Evolutionary conservation across 1,140 invertebrate species (phyloP).

Genomic region (Microvelia longipes): DNA sequence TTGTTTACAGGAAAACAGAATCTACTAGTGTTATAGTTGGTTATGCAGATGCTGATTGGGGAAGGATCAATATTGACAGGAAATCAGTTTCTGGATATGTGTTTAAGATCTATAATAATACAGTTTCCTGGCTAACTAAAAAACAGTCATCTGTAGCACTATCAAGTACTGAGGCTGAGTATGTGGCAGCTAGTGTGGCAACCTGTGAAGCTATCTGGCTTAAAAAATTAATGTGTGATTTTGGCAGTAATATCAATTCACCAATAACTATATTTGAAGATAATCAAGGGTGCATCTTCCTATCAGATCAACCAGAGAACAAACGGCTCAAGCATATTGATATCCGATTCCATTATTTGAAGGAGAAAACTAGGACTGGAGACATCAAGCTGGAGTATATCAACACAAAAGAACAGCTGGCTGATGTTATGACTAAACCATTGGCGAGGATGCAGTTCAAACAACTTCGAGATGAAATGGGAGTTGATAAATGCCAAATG

Average conservation of each 20-base stretch:
- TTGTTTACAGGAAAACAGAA: neutral
- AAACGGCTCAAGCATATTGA: neutral
- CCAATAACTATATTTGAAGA: neutral
- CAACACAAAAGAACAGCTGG: neutral
- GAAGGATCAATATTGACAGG: neutral
- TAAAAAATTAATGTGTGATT: neutral
- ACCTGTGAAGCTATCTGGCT: neutral
- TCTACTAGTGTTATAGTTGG: neutral
- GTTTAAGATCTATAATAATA: neutral
- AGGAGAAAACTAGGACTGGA: neutral
- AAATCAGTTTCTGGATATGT: neutral
- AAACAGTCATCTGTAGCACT: neutral
- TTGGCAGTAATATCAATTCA: neutral
- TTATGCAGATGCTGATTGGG: neutral
- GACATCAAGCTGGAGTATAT: neutral
- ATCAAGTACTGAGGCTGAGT: neutral
- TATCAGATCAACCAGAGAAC: neutral
- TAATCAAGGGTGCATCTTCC: neutral
- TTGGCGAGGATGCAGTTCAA: neutral
- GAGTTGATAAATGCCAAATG: too few relatives aligned
- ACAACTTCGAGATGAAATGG: too few relatives aligned
- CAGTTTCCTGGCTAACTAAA: neutral
- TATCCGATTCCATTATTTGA: neutral
- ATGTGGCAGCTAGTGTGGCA: neutral
- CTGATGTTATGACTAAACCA: neutral